Base-by-base conservation (phyloP, 2,797 vertebrate genomes). In the Sebastes taczanowskii region DNA sequence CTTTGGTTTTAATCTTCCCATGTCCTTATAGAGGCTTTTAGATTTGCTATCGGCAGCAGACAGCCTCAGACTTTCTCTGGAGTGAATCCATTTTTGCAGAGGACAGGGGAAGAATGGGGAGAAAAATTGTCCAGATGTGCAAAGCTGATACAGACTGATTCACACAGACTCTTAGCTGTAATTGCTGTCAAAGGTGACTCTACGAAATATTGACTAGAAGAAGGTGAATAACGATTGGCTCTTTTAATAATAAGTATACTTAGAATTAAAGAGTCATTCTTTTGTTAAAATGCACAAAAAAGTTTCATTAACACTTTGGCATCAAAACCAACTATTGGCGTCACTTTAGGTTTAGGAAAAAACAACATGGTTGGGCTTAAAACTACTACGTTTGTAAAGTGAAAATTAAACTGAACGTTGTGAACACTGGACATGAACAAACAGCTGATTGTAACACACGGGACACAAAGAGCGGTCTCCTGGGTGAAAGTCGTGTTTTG, bases 1-100 rank as follows among this genome's bases (percentile, higher is more conserved):
- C 67, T 80, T 74, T 58, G 64, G 71, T 81, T 81, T 84, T 83
- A 84, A 89, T 89, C 88, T 85, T 53, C 60, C 58, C 30, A 14
- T 69, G 86, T 88, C 79, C 53, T 71, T 79, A 73, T 66, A 73
- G 76, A 82, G 11, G 56, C 32, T 78, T 83, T 88, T 59, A 79
- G 80, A 86, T 81, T 56, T 2, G 20, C 65, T 81, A 77, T 81
- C 71, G 13, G 59, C 76, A 35, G 66, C 81, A 71, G 80, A 82
- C 78, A 64, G 78, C 34, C 60, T 53, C 32, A 52, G 67, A 82
- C 72, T 61, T 68, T 80, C 53, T 73, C 23, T 38, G 64, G 22
- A 49, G 53, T 75, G 68, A 76, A 53, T 75, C 74, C 29, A 56
- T 79, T 78, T 81, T 77, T 69, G 69, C 58, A 75, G 32, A 42